Conservation (phyloP, 2,113 vertebrate species). For the Gulo gulo region DNA sequence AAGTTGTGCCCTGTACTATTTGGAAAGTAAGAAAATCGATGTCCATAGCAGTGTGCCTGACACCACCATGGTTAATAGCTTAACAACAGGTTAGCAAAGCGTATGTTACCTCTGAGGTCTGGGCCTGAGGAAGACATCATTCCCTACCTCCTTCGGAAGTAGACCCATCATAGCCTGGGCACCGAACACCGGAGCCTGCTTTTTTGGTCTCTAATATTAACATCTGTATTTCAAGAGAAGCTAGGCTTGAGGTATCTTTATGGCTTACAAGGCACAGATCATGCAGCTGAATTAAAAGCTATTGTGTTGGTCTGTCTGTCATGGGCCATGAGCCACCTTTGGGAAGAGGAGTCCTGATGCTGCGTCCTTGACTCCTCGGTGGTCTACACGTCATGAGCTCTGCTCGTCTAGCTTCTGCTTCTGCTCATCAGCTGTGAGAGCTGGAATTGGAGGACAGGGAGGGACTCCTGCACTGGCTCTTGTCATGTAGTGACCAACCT, state of each 20-base stretch:
- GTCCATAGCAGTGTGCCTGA: not conserved
- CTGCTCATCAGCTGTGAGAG: not conserved
- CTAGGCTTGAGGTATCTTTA: conserved; percentile 68
- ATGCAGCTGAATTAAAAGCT: conserved; percentile 51
- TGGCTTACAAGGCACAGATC: conserved; percentile 60
- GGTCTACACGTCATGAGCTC: rapidly evolving
- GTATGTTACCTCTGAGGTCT: conserved; percentile 39
- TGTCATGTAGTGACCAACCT: not conserved
- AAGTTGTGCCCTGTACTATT: not conserved
- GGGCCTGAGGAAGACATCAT: not conserved
- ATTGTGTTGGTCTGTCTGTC: not conserved
- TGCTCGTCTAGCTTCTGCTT: not conserved
- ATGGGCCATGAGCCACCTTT: rapidly evolving
- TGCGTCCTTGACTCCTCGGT: not conserved
- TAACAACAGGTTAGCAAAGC: conserved; percentile 10
- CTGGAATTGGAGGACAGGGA: rapidly evolving
- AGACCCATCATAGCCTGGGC: not conserved
- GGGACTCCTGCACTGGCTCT: not conserved
- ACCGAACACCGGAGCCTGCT: not conserved
- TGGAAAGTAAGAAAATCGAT: not conserved
- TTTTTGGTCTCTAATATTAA: not conserved
- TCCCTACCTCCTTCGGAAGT: not conserved
- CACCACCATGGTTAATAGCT: not conserved
- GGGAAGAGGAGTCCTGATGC: not conserved
- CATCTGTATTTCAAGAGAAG: conserved; percentile 37